Base-by-base conservation (phyloP, 1,140 invertebrate genomes). In the Drosophila tropicalis region DNA sequence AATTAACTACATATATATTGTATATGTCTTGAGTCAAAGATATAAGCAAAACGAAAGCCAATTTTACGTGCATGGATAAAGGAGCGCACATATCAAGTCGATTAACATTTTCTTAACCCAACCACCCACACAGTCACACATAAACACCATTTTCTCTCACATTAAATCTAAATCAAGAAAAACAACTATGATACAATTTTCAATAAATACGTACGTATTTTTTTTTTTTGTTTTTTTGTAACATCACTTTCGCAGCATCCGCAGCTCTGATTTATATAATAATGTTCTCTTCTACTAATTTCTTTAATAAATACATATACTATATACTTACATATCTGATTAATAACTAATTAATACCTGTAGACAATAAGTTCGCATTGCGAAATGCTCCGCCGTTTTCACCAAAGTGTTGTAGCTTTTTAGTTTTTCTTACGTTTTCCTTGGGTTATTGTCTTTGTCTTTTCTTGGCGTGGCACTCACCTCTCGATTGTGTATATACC, bases 171-270 rank as follows among this genome's bases (percentile, higher is more conserved):
- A 15, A 68, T 70, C 36, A 55, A 61, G 72, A 76, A 34, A 22
- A 66, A 41, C 57, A 57, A 57, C 29, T 63, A 54, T 29, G 58
- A 70, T 82, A 56, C 66, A 63, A 29, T 67, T 79, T 86, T 69
- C 62, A 54, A 79, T 81, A 68, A 41, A 41, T 41, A 41, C n/a
- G 40, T 47, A 47, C 15, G 1, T 47, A n/a, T 47, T 22, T 51
- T 10, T 51, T 51, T 47, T 47, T 47, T 36, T 36, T 36, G 56
- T 36, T 36, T 36, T 36, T 58, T 69, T 83, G 82, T 67, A 54
- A 79, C 62, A 9, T 87, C 79, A 86, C 76, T 55, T 82, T 86
- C 79, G 69, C 79, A 87, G 75, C 75, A 77, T 78, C 68, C 75
- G 58, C 75, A 72, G 81, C 74, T 78, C 34, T 75, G 44, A 51